phyloP scores from a whole-genome alignment of 1,140 invertebrate genomes.

The Holotrichia oblita region DNA sequence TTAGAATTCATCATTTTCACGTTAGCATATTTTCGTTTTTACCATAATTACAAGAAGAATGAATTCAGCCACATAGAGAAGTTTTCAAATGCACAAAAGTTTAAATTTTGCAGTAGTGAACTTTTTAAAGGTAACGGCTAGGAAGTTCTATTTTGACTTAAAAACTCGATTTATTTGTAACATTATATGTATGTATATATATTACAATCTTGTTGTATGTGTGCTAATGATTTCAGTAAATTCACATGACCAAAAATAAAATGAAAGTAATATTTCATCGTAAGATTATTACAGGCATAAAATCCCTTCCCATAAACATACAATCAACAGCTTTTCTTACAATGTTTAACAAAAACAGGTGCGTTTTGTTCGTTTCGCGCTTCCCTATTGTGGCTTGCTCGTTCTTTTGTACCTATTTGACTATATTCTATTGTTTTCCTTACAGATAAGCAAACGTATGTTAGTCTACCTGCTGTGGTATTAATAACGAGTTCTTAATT shows the following conservation, averaged over 20 bases:
- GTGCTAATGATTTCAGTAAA: neutral
- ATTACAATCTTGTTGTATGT: no score
- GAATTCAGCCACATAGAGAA: no score
- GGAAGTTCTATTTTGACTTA: no score
- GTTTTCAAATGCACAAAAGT: no score
- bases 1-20: no score
- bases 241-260: neutral
- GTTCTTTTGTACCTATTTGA: neutral
- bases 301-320: neutral
- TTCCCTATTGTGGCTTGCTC: neutral
- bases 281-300: neutral
- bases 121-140: no score
- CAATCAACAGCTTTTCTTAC: neutral
- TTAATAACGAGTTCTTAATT: conserved; percentile 14
- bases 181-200: no score
- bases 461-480: neutral
- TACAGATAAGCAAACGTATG: conserved; percentile 6
- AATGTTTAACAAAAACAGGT: neutral
- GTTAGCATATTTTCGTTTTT: no score
- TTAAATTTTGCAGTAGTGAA: no score
- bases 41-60: no score
- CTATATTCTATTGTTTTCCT: neutral
- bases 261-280: neutral
- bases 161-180: no score
- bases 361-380: neutral